A percentile compares a stretch with the other conserved stretches of the same genome.
Evolutionary conservation across 2,888 invertebrate species (phyloP).

Genomic region (Ophraella communa): DNA sequence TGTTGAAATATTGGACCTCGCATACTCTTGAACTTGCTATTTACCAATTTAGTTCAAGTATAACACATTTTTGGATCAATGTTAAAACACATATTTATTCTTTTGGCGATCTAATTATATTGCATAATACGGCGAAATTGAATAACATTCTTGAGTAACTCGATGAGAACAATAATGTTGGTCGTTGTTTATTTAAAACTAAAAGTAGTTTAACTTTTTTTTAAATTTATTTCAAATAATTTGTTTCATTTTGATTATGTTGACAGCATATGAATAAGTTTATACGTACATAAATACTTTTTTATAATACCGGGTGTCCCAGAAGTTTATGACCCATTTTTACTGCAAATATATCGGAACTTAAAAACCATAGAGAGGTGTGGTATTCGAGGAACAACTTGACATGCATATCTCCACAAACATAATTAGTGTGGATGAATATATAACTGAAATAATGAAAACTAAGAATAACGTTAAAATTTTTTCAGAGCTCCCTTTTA

Average conservation of each 20-base stretch:
- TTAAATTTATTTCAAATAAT: not conserved
- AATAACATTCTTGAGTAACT: not conserved
- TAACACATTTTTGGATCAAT: not conserved
- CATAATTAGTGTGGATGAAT: too few relatives aligned
- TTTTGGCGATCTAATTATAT: not conserved
- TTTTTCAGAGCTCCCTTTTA: too few relatives aligned
- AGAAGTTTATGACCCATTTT: too few relatives aligned
- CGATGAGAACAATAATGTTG: not conserved
- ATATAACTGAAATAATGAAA: too few relatives aligned
- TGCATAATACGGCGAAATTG: not conserved
- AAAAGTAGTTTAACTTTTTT: not conserved
- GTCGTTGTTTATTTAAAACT: not conserved
- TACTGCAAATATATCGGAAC: too few relatives aligned
- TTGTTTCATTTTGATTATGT: not conserved
- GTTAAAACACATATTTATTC: not conserved
- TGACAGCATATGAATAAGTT: not conserved
- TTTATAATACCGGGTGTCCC: too few relatives aligned
- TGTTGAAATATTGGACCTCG: not conserved
- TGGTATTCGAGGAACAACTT: too few relatives aligned
- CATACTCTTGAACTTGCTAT: not conserved
- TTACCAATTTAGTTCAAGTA: not conserved
- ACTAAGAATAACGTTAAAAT: too few relatives aligned
- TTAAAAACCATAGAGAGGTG: too few relatives aligned
- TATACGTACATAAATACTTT: not conserved
- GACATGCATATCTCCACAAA: too few relatives aligned